Conservation (phyloP, 2,113 vertebrate species). For the Tringa solitaria region DNA sequence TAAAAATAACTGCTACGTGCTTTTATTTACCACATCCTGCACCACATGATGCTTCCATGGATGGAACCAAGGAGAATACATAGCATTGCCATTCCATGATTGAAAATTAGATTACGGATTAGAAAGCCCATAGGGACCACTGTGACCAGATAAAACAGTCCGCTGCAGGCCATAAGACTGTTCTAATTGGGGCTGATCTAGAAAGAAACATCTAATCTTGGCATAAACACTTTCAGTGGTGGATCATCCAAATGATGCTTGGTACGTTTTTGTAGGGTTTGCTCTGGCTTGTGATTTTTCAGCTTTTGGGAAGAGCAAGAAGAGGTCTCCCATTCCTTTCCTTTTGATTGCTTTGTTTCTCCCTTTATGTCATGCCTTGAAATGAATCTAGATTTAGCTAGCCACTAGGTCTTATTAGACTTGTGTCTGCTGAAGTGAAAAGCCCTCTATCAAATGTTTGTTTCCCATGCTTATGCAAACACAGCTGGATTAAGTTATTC, state of each 20-base stretch:
- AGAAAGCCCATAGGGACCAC: not conserved
- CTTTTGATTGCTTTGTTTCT: not conserved
- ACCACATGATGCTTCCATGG: not conserved
- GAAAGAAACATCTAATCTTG: not conserved
- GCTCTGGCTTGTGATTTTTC: not conserved
- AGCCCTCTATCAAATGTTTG: not conserved
- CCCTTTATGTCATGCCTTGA: not conserved
- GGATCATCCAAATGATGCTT: not conserved
- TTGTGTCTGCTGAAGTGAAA: not conserved
- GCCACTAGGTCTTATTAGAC: not conserved
- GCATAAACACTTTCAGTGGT: not conserved
- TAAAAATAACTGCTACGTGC: slow-evolving; percentile 11
- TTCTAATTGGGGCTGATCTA: not conserved
- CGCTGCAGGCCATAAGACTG: not conserved
- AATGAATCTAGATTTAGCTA: not conserved
- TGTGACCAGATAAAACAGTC: slow-evolving; percentile 28
- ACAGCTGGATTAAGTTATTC: not conserved
- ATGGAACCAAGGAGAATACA: not conserved
- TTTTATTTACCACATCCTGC: slow-evolving; percentile 49
- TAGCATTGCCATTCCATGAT: not conserved
- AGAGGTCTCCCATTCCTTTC: not conserved
- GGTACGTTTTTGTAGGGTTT: not conserved
- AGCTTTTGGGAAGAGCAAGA: not conserved
- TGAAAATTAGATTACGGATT: slow-evolving; percentile 25
- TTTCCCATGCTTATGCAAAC: not conserved